Conservation (phyloP, 2,113 vertebrate species). For the Mus pahari region DNA sequence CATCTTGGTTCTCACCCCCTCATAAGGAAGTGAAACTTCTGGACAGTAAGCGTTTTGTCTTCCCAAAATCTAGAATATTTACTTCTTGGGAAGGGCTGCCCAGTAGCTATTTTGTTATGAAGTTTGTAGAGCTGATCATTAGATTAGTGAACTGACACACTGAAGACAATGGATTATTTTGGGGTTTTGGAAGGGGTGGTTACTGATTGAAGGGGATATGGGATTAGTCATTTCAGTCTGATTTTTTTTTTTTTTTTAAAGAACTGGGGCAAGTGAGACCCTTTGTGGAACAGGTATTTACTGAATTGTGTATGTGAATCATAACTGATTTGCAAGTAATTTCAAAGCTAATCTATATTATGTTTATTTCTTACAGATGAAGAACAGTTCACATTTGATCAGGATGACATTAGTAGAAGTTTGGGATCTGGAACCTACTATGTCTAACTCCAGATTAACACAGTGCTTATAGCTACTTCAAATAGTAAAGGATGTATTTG, state of each 20-base stretch:
- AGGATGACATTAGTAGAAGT: constrained; percentile 63
- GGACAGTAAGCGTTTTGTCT: neutral
- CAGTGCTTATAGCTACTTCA: constrained; percentile 19
- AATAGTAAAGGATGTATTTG: constrained; percentile 32
- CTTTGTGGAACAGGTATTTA: neutral
- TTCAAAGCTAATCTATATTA: constrained; percentile 69
- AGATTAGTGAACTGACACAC: constrained; percentile 1
- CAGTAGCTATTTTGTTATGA: neutral
- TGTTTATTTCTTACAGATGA: constrained; percentile 79
- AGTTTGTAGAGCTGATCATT: neutral
- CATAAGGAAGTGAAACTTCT: neutral
- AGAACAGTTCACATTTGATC: constrained; percentile 70
- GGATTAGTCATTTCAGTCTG: constrained; percentile 8
- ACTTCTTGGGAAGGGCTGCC: neutral
- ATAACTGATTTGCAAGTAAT: constrained; percentile 54
- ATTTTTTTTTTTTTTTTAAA: neutral
- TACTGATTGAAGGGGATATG: neutral
- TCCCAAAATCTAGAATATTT: constrained; percentile 4
- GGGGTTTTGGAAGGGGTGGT: neutral
- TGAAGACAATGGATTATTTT: neutral
- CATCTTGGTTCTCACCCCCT: neutral
- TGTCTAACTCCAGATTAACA: constrained; percentile 59
- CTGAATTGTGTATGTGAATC: constrained; percentile 25
- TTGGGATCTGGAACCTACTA: constrained; percentile 58
- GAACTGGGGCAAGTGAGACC: neutral